Percentiles rank a stretch among this genome's conserved stretches.
phyloP scores from a whole-genome alignment of 2,113 vertebrate genomes.

The Mobula hypostoma region DNA sequence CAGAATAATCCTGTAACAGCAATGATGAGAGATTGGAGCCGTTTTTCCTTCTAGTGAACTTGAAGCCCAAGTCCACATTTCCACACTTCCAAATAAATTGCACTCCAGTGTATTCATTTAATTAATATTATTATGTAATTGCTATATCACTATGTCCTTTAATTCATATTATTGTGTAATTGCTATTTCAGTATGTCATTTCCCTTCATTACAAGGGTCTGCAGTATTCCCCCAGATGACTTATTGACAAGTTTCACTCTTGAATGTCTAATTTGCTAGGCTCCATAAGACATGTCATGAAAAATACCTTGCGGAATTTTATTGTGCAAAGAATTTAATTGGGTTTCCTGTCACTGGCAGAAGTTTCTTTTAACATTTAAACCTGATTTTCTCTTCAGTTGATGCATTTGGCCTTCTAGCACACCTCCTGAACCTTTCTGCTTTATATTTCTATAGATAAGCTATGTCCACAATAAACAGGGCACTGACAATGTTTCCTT shows the following conservation, averaged over 20 bases:
- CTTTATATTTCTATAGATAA: not conserved
- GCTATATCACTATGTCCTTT: not conserved
- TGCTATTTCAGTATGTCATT: not conserved
- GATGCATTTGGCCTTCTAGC: not conserved
- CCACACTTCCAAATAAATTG: no score
- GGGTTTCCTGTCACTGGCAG: not conserved
- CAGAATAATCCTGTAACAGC: no score
- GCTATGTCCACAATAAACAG: no score
- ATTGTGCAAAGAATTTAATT: not conserved
- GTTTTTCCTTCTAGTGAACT: no score
- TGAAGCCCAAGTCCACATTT: no score
- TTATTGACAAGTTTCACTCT: not conserved
- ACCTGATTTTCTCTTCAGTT: not conserved
- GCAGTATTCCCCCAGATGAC: not conserved
- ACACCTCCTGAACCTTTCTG: not conserved
- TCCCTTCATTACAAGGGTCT: not conserved
- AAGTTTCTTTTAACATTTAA: not conserved
- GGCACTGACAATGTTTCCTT: no score
- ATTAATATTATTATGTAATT: no score
- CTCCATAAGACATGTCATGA: not conserved
- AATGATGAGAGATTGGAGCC: no score
- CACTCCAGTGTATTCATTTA: no score
- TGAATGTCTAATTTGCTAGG: not conserved
- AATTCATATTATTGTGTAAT: no score
- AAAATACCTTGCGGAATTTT: not conserved